Evolutionary conservation across 2,797 vertebrate species (phyloP).

Genomic region (Sardinella longiceps): DNA sequence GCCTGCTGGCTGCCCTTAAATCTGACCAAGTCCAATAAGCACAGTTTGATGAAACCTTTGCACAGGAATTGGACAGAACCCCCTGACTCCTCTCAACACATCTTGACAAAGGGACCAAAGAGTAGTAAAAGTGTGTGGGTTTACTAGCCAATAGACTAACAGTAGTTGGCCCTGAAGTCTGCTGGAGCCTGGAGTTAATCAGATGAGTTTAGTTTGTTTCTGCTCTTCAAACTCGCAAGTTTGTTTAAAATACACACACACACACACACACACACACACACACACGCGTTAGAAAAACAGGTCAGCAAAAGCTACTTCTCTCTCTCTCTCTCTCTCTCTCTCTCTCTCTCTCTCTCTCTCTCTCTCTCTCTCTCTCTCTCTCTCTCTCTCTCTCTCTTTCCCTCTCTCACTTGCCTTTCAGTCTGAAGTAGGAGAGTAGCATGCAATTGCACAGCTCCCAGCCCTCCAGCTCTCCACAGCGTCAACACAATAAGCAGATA

Average conservation of each 20-base stretch:
- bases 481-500: constrained; percentile 59
- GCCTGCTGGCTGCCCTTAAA: neutral
- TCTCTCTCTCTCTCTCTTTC: neutral
- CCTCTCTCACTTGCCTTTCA: neutral
- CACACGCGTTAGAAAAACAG: neutral
- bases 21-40: neutral
- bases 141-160: neutral
- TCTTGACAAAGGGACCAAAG: neutral
- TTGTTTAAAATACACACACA: neutral
- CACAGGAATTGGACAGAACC: neutral
- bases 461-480: constrained; percentile 29
- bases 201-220: neutral
- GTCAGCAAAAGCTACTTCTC: neutral
- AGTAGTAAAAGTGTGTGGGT: neutral
- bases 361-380: neutral
- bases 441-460: neutral
- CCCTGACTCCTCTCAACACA: neutral
- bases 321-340: neutral
- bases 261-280: neutral
- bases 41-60: neutral
- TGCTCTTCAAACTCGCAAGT: neutral
- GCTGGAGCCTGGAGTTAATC: neutral
- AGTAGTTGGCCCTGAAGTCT: neutral
- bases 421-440: neutral
- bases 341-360: neutral